Percentiles rank a stretch among this genome's conserved stretches.
phyloP scores from a whole-genome alignment of 2,113 vertebrate genomes.

The Micromys minutus region DNA sequence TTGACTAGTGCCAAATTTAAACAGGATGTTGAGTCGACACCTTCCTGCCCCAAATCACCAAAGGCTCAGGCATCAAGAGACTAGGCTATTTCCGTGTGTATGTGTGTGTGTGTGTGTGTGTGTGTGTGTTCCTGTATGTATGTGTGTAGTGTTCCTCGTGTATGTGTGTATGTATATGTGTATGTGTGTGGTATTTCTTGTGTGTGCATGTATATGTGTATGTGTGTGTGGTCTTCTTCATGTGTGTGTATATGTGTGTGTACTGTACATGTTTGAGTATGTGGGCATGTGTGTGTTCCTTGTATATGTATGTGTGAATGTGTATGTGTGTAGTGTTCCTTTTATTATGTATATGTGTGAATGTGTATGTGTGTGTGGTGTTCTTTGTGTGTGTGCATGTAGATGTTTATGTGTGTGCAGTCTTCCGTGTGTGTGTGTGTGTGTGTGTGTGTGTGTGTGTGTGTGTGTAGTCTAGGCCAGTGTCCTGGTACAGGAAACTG shows the following conservation, averaged over 20 bases:
- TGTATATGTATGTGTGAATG: not conserved
- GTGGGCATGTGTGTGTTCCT: not conserved
- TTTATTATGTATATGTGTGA: too few relatives aligned
- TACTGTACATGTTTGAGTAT: not conserved
- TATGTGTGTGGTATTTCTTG: not conserved
- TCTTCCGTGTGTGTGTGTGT: not conserved
- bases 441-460: not conserved
- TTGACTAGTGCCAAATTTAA: slow-evolving; percentile 75
- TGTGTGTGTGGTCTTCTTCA: not conserved
- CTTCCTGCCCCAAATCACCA: slow-evolving; percentile 68
- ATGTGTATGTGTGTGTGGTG: not conserved
- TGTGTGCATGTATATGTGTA: not conserved
- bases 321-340: not conserved
- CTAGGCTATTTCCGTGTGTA: slow-evolving; percentile 62
- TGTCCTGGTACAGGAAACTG: slow-evolving; percentile 43
- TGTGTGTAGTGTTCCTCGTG: too few relatives aligned
- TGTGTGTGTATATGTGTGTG: not conserved
- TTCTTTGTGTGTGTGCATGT: too few relatives aligned
- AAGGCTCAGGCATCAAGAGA: slow-evolving; percentile 59
- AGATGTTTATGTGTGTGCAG: not conserved
- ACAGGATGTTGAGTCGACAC: slow-evolving; percentile 77
- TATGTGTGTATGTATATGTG: not conserved
- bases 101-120: not conserved
- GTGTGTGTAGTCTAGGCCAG: not conserved
- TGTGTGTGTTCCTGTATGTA: not conserved